These are phyloP conservation scores for Rhorus exstirpatorius DNA, from an alignment of 2,888 invertebrate species.

Conservation along the genomic window DNA sequence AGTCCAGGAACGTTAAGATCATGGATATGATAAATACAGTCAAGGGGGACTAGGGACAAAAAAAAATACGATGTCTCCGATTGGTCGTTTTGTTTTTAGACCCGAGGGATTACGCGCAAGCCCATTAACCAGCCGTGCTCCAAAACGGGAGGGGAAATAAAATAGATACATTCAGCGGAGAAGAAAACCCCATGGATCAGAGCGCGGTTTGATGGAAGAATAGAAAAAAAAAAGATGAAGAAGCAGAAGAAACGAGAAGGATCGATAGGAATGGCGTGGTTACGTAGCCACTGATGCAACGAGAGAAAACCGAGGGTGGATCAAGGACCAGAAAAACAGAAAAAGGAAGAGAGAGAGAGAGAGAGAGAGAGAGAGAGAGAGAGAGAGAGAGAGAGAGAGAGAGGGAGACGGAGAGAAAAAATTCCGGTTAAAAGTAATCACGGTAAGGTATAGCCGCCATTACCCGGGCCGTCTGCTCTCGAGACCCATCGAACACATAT, in stretches of 20 bases:
- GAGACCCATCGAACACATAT: constrained; percentile 66
- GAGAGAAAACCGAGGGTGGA: constrained; percentile 38
- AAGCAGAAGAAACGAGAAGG: constrained; percentile 50
- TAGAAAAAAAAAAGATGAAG: constrained; percentile 59
- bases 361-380: constrained; percentile 24
- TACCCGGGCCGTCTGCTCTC: constrained; percentile 77
- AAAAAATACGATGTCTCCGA: not conserved
- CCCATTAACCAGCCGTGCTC: constrained; percentile 51
- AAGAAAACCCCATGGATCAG: constrained; percentile 39
- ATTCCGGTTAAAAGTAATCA: constrained; percentile 80
- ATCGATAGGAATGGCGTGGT: constrained; percentile 61
- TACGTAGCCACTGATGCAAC: constrained; percentile 56
- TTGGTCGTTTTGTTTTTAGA: constrained; percentile 43
- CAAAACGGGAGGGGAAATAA: constrained; percentile 32
- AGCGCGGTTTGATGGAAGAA: constrained; percentile 63
- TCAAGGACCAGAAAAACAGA: constrained; percentile 32
- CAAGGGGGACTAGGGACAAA: not conserved
- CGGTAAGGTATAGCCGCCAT: constrained; percentile 80
- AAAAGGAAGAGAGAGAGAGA: constrained; percentile 6
- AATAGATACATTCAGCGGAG: constrained; percentile 34
- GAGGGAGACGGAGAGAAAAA: constrained; percentile 45
- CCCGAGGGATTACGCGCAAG: constrained; percentile 40
- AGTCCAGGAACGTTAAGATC: constrained; percentile 14
- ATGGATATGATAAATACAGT: constrained; percentile 14
- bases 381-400: constrained; percentile 13